Evolutionary conservation across 2,113 vertebrate species (phyloP), one percentile per base, ranked within the genome.

Genomic region (Mugil cephalus): DNA sequence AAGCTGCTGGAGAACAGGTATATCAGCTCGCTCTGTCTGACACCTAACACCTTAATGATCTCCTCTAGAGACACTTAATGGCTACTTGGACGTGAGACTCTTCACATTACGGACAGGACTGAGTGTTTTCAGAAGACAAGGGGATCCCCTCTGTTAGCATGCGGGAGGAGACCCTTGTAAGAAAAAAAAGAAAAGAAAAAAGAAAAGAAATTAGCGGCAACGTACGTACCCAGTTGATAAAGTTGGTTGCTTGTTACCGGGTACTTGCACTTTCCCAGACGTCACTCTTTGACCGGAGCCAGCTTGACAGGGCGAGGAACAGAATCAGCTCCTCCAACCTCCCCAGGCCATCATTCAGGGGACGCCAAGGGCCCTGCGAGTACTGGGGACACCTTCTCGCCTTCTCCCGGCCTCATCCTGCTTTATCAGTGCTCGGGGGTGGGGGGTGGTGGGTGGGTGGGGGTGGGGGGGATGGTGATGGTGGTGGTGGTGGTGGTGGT

Each of bases 31-130:
- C 54, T 47, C 39, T 17, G 67, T 61, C 69, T 65, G 75, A 88
- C 70, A 83, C 70, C 46, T 39, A 74, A 80, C 73, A 82, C 76
- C 64, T 50, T 84, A 79, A 79, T 70, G 18, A 79, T 54, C 35
- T n/a, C 58, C 83, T 61, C 63, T 38, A 47, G 87, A 77, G 82
- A 79, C 48, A 38, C 50, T 34, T 80, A 71, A 77, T 83, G 67
- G 64, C 58, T 65, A 13, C 58, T 53, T 51, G 30, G 67, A 67
- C 60, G 65, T 47, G 51, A 52, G 66, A 39, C 53, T 85, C 68
- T 50, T 69, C 70, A 50, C 46, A 36, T 17, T 79, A 67, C 72
- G 63, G 68, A 59, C 50, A 34, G 50, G 17, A 30, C 76, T 69
- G 61, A 71, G 69, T 70, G 74, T 74, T 83, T 75, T 38, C 73